Evolutionary conservation across 30 jellyfish, hydroid and myxozoan genomes (phyloP), one percentile per base, ranked within the genome.

Genomic region (Mastigias papua): DNA sequence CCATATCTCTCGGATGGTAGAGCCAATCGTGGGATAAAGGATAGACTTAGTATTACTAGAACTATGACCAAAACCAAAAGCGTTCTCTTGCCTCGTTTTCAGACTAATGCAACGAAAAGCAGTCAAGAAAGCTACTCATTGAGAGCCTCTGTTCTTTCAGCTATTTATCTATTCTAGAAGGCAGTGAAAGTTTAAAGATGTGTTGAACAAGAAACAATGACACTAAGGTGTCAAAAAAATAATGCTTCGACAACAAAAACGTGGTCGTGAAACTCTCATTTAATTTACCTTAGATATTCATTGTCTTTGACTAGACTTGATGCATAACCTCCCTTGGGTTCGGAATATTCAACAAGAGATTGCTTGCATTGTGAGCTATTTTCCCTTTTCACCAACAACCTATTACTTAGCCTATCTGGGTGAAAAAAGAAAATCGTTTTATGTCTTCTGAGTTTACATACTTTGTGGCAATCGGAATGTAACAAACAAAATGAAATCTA

Each of bases 331-430:
- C 78, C 28, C 19, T 60, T 29, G 2, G 78, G 17, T 57, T 57
- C 33, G 29, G 88, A 77, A 60, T 77, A 77, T 34, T 77, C 65
- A 23, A 77, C 78, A 1, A 77, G 28, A 0, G 88, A 77, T n/a
- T 77, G 67, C 46, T 29, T 77, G 17, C 69, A 25, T 29, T 42
- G 2, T 62, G 88, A 77, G 0, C 78, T 30, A 57, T 77, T 19
- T 0, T 21, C 58, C 30, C 22, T 21, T 31, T 77, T 58, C 65
- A 34, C 42, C 46, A 77, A 54, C 34, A 77, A 19, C 19, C 20
- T 27, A 46, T 23, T 77, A n/a, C 77, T 57, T 27, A 77, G 34
- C 15, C 76, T 63, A 9, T 77, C 88, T 77, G 46, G 2, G 57
- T 37, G 42, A 28, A 46, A 34, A 57, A n/a, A 57, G 46, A 60